Evolutionary conservation across 2,797 vertebrate species (phyloP).

Genomic region (Astyanax mexicanus): DNA sequence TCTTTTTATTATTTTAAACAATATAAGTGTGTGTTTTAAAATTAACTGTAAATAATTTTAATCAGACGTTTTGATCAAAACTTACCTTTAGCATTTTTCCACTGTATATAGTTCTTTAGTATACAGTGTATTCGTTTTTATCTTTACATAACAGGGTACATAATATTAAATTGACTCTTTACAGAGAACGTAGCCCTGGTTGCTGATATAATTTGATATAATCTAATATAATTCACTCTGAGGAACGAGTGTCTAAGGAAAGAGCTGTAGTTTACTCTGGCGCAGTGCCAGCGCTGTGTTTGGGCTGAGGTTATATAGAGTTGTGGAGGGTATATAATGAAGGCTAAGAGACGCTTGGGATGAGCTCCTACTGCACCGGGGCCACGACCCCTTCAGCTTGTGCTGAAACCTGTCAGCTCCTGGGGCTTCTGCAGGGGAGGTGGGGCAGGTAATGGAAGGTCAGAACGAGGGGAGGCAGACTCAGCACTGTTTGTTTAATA

Average conservation of each 20-base stretch:
- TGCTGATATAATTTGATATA: background rate
- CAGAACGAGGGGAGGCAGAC: background rate
- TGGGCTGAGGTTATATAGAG: background rate
- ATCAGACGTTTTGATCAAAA: too few relatives aligned
- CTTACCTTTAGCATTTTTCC: too few relatives aligned
- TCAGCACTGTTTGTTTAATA: background rate
- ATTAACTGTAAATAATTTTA: too few relatives aligned
- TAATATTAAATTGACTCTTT: too few relatives aligned
- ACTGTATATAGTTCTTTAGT: too few relatives aligned
- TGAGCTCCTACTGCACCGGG: conserved; percentile 1
- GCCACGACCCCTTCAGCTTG: conserved; percentile 21
- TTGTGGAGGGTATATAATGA: background rate
- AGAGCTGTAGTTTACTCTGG: background rate
- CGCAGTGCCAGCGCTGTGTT: background rate
- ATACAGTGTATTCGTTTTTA: too few relatives aligned
- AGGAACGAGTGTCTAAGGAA: background rate
- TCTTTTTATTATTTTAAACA: too few relatives aligned
- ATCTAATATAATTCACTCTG: background rate
- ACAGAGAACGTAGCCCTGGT: too few relatives aligned
- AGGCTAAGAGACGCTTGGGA: background rate
- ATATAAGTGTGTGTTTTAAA: too few relatives aligned
- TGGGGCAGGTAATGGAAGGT: background rate
- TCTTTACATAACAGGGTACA: too few relatives aligned
- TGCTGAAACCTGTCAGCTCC: background rate
- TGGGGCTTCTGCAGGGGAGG: background rate